Evolutionary conservation across 2,888 invertebrate species (phyloP), one percentile per base, ranked within the genome.

Genomic region (Drosophila borborema): DNA sequence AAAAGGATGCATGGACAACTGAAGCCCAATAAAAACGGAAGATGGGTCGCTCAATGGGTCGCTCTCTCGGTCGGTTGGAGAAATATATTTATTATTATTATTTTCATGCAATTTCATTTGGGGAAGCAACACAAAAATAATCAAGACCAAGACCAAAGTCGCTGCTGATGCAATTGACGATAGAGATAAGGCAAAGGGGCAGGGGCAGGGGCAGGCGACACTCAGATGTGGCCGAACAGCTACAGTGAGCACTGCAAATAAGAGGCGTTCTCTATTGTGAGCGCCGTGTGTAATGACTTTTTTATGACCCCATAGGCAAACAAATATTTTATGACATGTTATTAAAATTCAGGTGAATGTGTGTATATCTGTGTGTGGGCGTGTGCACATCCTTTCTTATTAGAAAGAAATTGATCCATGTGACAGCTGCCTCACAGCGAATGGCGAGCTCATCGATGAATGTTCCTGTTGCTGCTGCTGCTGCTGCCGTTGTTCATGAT

Each of bases 291-390:
- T 90, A 89, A 91, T 83, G 82, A 81, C 81, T 82, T 87, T 91
- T 90, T 91, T 91, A 90, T 86, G 81, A 77, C 78, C 81, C 77
- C 90, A 80, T 79, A 80, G 78, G 77, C 80, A 82, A 81, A 75
- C 65, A 85, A 80, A 85, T 87, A 86, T 86, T 87, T 87, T 87
- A 87, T 86, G 89, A 80, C 80, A 83, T 89, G 88, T 90, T 91
- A 90, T 91, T 90, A 91, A 91, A 91, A 87, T 51, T 51, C 75
- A 75, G 74, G 75, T 75, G 56, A 66, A 56, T 72, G 49, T 58
- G n/a, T 62, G 51, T 14, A 14, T 38, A 14, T 38, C 38, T 62
- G 38, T 58, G 45, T 59, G 40, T 55, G 45, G 58, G 55, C 62
- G 41, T 40, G 54, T 53, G 67, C 61, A 69, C 66, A 71, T 70